Base-by-base conservation (phyloP, 2,797 vertebrate genomes). In the Decapterus maruadsi region DNA sequence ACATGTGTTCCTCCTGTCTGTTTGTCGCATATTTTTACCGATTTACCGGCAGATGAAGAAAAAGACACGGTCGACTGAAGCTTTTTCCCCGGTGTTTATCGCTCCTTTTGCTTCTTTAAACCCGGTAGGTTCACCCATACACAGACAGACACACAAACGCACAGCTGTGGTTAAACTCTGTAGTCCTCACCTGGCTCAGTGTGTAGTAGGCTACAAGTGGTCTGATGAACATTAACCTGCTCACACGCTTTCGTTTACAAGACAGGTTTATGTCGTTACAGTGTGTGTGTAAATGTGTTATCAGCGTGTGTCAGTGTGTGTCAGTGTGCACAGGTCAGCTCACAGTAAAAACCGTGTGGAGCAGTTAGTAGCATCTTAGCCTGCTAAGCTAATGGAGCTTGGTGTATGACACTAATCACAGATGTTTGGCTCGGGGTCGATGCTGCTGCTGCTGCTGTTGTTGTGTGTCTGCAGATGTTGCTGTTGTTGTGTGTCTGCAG, bases 311-410 rank as follows among this genome's bases (percentile, higher is more conserved):
- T 34, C 31, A 34, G 31, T 34, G 31, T 34, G 4, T 34, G 31
- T 34, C 4, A 5, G 31, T 34, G 31, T 34, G 31, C 31, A 34
- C 45, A 4, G 1, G 1, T 54, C 12, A 0, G 3, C 31, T 26
- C 2, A 38, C 48, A 50, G 48, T 20, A 3, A 5, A 2, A 14
- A 54, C 4, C 11, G 19, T 29, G 31, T 22, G 45, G 13, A 10
- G 36, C 43, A 2, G 2, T 63, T 26, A 26, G 26, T 26, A 83
- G 65, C 77, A 59, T 57, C 34, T 61, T 80, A 82, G 77, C 79
- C 19, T 11, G 45, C 20, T 56, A 66, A 77, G 87, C 84, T 88
- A 82, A 36, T 20, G 19, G 29, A 57, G 55, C 38, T 11, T 1
- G 31, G 31, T 31, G 13, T 2, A 12, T 11, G 9, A 68, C 17